Conservation (phyloP, 1,140 invertebrate genomes). For the Globodera rostochiensis region DNA sequence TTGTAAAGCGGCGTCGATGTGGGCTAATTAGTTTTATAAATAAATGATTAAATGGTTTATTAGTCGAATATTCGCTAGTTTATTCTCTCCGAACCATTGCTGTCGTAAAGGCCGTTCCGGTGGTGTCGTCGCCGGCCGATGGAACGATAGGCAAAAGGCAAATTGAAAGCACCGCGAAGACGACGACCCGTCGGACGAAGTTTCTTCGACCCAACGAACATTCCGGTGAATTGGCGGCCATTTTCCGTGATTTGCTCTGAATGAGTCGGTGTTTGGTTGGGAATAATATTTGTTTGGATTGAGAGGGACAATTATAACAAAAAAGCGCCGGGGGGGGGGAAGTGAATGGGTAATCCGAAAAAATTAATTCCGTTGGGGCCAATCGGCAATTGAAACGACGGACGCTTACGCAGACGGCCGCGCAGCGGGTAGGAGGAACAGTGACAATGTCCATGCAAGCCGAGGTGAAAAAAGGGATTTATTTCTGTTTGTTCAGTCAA, state of each 20-base stretch:
- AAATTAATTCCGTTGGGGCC: not conserved
- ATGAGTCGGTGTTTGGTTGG: not conserved
- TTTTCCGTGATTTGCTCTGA: not conserved
- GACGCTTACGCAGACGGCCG: too few relatives aligned
- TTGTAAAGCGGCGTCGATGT: not conserved
- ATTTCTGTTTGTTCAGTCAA: not conserved
- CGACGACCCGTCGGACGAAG: not conserved
- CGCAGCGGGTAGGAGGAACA: not conserved
- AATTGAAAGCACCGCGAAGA: not conserved
- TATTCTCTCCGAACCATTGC: not conserved
- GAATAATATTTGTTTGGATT: not conserved
- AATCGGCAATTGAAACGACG: not conserved
- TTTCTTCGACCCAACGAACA: not conserved
- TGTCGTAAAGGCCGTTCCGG: not conserved
- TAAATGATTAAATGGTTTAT: too few relatives aligned
- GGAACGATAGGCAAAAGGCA: not conserved
- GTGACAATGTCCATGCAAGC: not conserved
- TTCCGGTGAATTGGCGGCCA: not conserved
- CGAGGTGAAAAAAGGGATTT: not conserved
- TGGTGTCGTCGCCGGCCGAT: not conserved
- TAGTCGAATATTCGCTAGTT: too few relatives aligned
- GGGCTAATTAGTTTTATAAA: not conserved
- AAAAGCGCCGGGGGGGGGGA: not conserved
- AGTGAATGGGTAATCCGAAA: not conserved
- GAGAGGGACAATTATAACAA: not conserved